These are phyloP conservation scores for Collichthys lucidus DNA, from an alignment of 2,113 vertebrate genomes.

Conservation along the genomic window DNA sequence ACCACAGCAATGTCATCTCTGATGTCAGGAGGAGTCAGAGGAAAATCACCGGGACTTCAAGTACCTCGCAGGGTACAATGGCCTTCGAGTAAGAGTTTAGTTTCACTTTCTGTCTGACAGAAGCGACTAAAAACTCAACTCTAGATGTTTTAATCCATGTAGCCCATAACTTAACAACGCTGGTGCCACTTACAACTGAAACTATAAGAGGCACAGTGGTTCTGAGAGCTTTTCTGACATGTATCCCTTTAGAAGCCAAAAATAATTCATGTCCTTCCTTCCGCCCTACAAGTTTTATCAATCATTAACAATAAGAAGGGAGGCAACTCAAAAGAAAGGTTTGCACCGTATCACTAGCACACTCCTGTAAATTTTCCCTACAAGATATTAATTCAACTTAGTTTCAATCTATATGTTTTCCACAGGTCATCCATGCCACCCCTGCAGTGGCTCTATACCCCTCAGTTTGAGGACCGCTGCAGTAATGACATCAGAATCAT, in stretches of 20 bases:
- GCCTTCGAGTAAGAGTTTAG: background rate
- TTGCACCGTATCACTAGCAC: too few species aligned
- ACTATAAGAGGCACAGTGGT: background rate
- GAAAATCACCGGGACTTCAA: constrained; percentile 30
- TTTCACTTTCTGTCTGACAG: constrained; percentile 50
- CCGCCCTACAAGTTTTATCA: too few species aligned
- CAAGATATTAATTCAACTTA: too few species aligned
- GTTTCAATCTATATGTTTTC: too few species aligned
- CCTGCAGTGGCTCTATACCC: too few species aligned
- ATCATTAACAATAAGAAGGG: too few species aligned
- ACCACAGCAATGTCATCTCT: constrained; percentile 17
- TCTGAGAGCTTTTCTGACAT: too few species aligned
- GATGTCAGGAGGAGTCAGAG: constrained; percentile 4
- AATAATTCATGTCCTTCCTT: too few species aligned
- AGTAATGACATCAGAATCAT: background rate
- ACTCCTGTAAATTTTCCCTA: too few species aligned
- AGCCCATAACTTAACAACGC: background rate
- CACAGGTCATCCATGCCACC: too few species aligned
- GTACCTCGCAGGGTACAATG: background rate
- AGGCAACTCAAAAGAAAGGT: too few species aligned
- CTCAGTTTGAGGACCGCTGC: background rate
- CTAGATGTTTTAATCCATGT: background rate
- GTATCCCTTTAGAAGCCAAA: too few species aligned
- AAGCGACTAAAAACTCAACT: background rate
- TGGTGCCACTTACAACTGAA: background rate